These are phyloP conservation scores for Mantis religiosa DNA, from an alignment of 2,888 invertebrate genomes.

Conservation along the genomic window DNA sequence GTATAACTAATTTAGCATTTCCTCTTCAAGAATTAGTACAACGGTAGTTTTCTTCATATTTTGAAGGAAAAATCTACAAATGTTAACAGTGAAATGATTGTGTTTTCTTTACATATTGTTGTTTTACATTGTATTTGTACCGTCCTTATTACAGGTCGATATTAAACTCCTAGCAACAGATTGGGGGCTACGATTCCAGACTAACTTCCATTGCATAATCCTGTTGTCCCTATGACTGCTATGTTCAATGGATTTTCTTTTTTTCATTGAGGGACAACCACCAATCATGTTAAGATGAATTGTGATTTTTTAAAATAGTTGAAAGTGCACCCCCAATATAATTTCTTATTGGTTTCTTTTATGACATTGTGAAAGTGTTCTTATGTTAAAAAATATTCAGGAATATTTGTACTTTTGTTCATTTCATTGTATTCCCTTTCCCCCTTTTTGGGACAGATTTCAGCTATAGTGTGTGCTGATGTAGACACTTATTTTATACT, in stretches of 20 bases:
- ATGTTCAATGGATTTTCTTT: conserved; percentile 3
- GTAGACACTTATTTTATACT: neutral
- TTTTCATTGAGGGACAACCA: conserved; percentile 1
- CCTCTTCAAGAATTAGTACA: neutral
- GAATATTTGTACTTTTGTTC: neutral
- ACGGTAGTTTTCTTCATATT: neutral
- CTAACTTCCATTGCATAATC: conserved; percentile 11
- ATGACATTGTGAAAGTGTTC: neutral
- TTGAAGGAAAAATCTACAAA: neutral
- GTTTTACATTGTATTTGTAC: conserved; percentile 20
- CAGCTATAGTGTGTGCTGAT: neutral
- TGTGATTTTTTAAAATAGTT: neutral
- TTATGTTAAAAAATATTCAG: neutral
- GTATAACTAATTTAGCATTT: neutral
- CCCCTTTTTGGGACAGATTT: neutral
- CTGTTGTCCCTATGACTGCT: neutral
- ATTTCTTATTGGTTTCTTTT: neutral
- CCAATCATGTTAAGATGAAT: neutral
- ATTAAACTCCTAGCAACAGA: conserved; percentile 35
- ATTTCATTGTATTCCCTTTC: neutral
- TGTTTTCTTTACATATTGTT: neutral
- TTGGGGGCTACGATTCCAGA: conserved; percentile 10
- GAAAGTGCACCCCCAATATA: neutral
- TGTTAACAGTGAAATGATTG: neutral
- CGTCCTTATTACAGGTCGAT: conserved; percentile 49